Percentiles rank a stretch among this genome's conserved stretches.
Conservation (phyloP, 2,888 invertebrate species). For the Idaea aversata region DNA sequence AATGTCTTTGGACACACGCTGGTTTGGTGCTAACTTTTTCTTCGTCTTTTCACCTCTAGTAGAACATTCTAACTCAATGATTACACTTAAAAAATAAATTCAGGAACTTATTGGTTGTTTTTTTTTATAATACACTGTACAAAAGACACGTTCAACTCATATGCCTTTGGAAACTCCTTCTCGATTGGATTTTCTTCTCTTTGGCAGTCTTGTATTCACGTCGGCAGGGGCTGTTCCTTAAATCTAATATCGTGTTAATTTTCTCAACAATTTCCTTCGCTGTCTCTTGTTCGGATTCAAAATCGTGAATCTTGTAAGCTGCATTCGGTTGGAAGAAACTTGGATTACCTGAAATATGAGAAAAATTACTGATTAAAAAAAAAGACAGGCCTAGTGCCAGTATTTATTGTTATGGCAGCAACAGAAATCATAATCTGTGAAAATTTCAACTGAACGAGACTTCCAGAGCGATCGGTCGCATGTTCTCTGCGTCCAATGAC, state of each 20-base stretch:
- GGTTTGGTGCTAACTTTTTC: too few relatives aligned
- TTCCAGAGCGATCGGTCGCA: too few relatives aligned
- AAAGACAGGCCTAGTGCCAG: not conserved
- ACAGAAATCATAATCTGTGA: too few relatives aligned
- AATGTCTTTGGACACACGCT: too few relatives aligned
- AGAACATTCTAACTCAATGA: too few relatives aligned
- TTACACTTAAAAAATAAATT: not conserved
- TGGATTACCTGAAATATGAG: slow-evolving; percentile 45
- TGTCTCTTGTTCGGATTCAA: slow-evolving; percentile 88
- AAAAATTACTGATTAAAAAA: not conserved
- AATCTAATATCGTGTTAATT: slow-evolving; percentile 91
- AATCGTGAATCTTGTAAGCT: slow-evolving; percentile 92
- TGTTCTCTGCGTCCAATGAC: too few relatives aligned
- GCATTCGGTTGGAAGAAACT: slow-evolving; percentile 61
- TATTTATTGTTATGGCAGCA: too few relatives aligned
- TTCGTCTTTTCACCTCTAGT: too few relatives aligned
- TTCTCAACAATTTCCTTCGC: slow-evolving; percentile 93
- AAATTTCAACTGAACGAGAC: too few relatives aligned
- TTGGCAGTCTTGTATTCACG: slow-evolving; percentile 90
- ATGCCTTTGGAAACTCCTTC: slow-evolving; percentile 81
- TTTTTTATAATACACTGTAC: slow-evolving; percentile 35
- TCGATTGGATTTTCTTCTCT: slow-evolving; percentile 84
- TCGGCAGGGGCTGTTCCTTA: slow-evolving; percentile 88
- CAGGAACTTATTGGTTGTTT: slow-evolving; percentile 7
- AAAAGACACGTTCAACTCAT: slow-evolving; percentile 48